phyloP scores from a whole-genome alignment of 2,888 invertebrate genomes.

The Chaitophorus viminalis region DNA sequence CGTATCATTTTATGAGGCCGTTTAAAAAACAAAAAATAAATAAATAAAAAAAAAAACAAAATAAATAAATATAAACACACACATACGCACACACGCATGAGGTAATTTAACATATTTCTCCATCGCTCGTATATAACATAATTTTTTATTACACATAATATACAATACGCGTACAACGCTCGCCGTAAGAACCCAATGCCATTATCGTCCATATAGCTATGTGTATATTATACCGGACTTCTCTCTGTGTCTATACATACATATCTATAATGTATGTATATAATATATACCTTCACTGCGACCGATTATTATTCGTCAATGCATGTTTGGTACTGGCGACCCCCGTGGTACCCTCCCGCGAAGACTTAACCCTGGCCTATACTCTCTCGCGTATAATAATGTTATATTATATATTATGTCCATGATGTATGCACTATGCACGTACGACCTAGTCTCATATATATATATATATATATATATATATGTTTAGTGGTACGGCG shows the following conservation, averaged over 20 bases:
- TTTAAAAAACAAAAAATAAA: conserved; percentile 36
- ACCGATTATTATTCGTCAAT: conserved; percentile 37
- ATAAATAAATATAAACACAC: not conserved
- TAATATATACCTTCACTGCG: not conserved
- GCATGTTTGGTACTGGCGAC: not conserved
- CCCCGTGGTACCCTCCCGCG: conserved; percentile 25
- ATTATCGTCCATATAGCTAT: not conserved
- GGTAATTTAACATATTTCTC: conserved; percentile 37
- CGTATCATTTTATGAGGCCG: conserved; percentile 49
- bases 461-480: no score
- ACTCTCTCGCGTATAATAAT: not conserved
- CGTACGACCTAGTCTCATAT: not conserved
- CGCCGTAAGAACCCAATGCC: conserved; percentile 6
- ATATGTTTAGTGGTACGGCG: not conserved
- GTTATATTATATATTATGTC: not conserved
- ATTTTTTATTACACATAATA: not conserved
- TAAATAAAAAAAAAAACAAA: conserved; percentile 3
- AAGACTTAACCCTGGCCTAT: conserved; percentile 16
- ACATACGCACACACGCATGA: not conserved
- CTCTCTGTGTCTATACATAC: not conserved
- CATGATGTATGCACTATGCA: not conserved
- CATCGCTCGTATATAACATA: not conserved
- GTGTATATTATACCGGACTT: not conserved
- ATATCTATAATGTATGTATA: no score
- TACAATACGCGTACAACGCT: no score